Evolutionary conservation across 2,888 invertebrate species (phyloP).

Genomic region (Lampropteryx suffumata): DNA sequence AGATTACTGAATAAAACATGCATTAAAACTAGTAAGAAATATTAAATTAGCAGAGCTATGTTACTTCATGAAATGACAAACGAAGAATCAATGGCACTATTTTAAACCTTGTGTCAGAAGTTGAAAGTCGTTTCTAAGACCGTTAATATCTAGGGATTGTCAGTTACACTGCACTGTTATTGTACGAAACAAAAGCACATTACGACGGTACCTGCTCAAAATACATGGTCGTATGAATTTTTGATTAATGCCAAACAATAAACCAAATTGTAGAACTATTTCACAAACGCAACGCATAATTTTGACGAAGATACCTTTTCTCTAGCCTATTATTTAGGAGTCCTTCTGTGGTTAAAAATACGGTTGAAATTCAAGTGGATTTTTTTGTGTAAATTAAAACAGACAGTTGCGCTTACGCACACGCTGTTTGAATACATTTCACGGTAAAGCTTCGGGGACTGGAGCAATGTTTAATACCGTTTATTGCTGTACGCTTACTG

Average conservation of each 20-base stretch:
- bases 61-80: no score
- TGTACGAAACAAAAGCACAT: no score
- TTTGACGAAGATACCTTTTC: not conserved
- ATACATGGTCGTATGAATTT: not conserved
- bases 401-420: constrained; percentile 31
- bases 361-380: constrained; percentile 6
- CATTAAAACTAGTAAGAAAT: no score
- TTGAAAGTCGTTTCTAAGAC: no score
- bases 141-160: no score
- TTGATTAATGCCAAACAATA: constrained; percentile 9
- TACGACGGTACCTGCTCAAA: no score
- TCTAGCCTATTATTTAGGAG: not conserved
- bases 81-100: no score
- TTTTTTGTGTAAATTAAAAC: constrained; percentile 25
- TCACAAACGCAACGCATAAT: constrained; percentile 8
- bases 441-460: constrained; percentile 48
- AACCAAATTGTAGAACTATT: constrained; percentile 9
- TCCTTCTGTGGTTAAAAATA: not conserved
- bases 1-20: no score
- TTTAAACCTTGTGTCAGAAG: no score
- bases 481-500: constrained; percentile 50
- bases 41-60: no score
- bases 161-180: no score
- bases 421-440: constrained; percentile 49
- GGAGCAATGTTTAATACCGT: constrained; percentile 45